Conservation (phyloP, 2,797 vertebrate species). For the Meriones psammophilus region DNA sequence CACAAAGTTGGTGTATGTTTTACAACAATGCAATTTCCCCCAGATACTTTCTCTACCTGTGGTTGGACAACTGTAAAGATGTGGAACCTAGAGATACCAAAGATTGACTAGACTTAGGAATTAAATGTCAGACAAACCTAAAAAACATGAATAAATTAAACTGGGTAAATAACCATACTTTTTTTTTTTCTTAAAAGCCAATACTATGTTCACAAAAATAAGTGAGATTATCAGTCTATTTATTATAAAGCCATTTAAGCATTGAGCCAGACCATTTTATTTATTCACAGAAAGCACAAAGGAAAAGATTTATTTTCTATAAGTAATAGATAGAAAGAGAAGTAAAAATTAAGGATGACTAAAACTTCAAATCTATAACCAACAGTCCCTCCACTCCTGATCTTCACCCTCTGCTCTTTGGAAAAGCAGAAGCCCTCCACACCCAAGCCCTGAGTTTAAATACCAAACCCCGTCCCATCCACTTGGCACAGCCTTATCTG, state of each 20-base stretch:
- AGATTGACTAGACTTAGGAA: background rate
- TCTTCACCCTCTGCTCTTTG: background rate
- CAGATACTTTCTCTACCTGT: background rate
- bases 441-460: background rate
- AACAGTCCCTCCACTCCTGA: background rate
- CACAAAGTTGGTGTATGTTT: background rate
- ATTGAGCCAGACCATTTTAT: background rate
- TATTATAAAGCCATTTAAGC: conserved; percentile 27
- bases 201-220: conserved; percentile 2
- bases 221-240: conserved; percentile 26
- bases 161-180: background rate
- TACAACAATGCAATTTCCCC: background rate
- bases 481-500: background rate
- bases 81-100: background rate
- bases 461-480: background rate
- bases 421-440: background rate
- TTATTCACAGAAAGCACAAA: conserved; percentile 28
- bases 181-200: conserved; percentile 44
- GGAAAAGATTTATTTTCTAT: conserved; percentile 12
- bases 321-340: background rate
- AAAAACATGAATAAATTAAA: conserved; percentile 40
- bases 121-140: conserved; percentile 41
- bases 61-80: background rate
- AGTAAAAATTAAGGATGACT: conserved; percentile 33
- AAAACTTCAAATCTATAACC: background rate